Conservation (phyloP, 2,888 invertebrate genomes). For the Idaea dimidiata region DNA sequence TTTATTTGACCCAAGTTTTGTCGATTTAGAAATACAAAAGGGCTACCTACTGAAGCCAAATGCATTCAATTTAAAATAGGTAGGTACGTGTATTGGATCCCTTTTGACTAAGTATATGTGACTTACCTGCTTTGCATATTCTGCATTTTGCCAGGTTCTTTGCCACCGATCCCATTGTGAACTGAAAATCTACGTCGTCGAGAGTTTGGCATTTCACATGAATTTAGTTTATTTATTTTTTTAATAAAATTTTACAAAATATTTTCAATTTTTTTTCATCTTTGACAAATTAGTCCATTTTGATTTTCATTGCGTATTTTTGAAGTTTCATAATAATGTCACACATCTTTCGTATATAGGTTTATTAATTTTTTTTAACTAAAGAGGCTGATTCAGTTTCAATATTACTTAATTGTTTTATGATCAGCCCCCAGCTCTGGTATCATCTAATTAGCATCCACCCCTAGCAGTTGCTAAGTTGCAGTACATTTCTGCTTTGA, state of each 20-base stretch:
- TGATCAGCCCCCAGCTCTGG: too few species aligned
- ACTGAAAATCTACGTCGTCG: slow-evolving; percentile 68
- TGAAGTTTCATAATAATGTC: not conserved
- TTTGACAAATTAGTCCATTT: slow-evolving; percentile 11
- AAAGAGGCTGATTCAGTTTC: not conserved
- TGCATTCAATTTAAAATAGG: too few species aligned
- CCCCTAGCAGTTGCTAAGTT: too few species aligned
- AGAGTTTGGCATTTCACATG: slow-evolving; percentile 63
- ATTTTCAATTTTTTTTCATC: slow-evolving; percentile 10
- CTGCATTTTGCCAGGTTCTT: slow-evolving; percentile 43
- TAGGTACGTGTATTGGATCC: not conserved
- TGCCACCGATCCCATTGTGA: slow-evolving; percentile 48
- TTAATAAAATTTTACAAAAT: slow-evolving; percentile 22
- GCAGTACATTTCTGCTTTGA: too few species aligned
- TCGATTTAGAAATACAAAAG: too few species aligned
- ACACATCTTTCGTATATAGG: not conserved
- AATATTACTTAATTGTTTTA: too few species aligned
- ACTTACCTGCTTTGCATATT: slow-evolving; percentile 53
- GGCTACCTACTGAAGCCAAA: too few species aligned
- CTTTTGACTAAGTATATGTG: slow-evolving; percentile 2
- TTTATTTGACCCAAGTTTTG: too few species aligned
- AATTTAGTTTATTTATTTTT: slow-evolving; percentile 35
- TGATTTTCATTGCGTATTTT: not conserved
- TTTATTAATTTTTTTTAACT: not conserved
- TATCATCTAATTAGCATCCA: too few species aligned